These are phyloP conservation scores for Tokudaia tokunoshimensis DNA, from an alignment of 2,797 vertebrate species.

Conservation along the genomic window DNA sequence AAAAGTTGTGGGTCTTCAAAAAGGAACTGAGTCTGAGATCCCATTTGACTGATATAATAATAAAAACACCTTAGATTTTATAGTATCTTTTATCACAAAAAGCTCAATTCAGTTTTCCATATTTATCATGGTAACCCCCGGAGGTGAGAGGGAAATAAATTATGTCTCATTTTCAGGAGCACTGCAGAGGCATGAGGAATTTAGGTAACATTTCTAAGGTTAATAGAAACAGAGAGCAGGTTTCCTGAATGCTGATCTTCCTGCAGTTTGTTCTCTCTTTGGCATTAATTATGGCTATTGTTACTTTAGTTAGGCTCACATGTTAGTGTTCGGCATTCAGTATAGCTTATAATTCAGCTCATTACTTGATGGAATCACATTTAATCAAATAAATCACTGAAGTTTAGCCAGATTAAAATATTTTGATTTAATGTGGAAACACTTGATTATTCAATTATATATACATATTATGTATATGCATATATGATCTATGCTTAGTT, in stretches of 20 bases:
- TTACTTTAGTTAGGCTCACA: conserved; percentile 68
- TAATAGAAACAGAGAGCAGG: conserved; percentile 61
- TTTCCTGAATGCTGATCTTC: conserved; percentile 63
- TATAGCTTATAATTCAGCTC: conserved; percentile 71
- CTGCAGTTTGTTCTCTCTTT: conserved; percentile 29
- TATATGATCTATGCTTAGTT: conserved; percentile 44
- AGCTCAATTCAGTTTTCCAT: conserved; percentile 75
- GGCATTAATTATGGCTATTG: conserved; percentile 74
- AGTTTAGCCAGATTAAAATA: conserved; percentile 74
- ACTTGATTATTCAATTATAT: conserved; percentile 66
- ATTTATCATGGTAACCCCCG: conserved; percentile 75
- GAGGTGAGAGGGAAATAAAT: conserved; percentile 73
- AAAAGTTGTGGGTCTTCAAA: conserved; percentile 75
- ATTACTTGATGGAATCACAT: conserved; percentile 71
- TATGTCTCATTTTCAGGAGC: conserved; percentile 70
- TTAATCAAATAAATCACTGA: conserved; percentile 58
- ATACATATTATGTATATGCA: not conserved
- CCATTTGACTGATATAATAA: conserved; percentile 76
- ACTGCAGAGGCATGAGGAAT: conserved; percentile 64
- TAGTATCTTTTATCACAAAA: conserved; percentile 79
- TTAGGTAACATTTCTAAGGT: conserved; percentile 73
- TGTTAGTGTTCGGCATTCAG: conserved; percentile 66
- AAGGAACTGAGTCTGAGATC: conserved; percentile 75
- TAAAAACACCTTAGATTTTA: conserved; percentile 80
- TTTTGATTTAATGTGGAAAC: conserved; percentile 66